A percentile compares a stretch with the other conserved stretches of the same genome.
Evolutionary conservation across 2,797 vertebrate species (phyloP).

Genomic region (Chrysolophus pictus): DNA sequence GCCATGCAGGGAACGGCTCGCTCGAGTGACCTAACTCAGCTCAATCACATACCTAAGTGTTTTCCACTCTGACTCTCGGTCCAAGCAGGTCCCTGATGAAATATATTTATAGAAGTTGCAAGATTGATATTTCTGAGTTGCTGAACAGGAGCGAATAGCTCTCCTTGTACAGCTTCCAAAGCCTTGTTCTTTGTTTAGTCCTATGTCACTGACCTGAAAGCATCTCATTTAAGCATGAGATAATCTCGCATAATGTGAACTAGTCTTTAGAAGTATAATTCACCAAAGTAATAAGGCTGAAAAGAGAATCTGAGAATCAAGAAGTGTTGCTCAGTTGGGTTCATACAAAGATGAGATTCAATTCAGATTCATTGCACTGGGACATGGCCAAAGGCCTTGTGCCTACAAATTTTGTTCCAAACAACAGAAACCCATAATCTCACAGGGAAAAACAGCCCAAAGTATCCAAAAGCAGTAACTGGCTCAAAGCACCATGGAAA

Average conservation of each 20-base stretch:
- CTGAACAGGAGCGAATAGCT: not conserved
- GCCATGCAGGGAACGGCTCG: not conserved
- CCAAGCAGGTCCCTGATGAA: not conserved
- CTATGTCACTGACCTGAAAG: not conserved
- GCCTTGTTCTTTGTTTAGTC: not conserved
- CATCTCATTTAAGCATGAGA: not conserved
- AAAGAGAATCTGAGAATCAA: not conserved
- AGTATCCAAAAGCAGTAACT: not conserved
- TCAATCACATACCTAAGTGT: not conserved
- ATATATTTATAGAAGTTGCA: not conserved
- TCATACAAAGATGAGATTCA: not conserved
- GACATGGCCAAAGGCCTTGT: not conserved
- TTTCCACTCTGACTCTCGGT: not conserved
- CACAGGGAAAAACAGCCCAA: not conserved
- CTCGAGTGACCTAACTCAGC: fast-evolving
- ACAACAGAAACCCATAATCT: not conserved
- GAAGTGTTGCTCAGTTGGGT: not conserved
- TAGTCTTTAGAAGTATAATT: not conserved
- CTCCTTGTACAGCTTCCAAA: not conserved
- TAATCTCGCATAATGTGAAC: not conserved
- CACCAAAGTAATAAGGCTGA: not conserved
- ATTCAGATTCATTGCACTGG: not conserved
- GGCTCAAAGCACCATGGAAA: not conserved
- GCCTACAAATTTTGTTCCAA: not conserved
- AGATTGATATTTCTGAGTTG: not conserved